Evolutionary conservation across 2,888 invertebrate species (phyloP).

Genomic region (Trichopria drosophilae): DNA sequence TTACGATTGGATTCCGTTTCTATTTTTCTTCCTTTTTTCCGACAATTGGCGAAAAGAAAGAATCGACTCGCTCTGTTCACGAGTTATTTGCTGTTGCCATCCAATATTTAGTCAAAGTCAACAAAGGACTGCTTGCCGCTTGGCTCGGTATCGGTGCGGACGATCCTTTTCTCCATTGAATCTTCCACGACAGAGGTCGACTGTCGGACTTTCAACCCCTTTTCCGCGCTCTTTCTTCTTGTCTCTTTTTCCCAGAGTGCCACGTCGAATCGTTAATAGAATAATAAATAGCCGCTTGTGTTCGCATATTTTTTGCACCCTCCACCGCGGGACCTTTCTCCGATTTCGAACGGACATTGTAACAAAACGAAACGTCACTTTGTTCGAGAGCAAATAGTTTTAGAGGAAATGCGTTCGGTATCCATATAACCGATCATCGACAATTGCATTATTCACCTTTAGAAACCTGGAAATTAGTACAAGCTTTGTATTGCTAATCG

Average conservation of each 20-base stretch:
- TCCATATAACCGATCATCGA: no score
- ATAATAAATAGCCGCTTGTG: conserved; percentile 50
- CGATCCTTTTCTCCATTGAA: conserved; percentile 47
- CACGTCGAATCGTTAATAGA: conserved; percentile 51
- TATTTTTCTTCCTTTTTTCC: no score
- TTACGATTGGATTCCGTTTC: no score
- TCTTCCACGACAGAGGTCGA: conserved; percentile 38
- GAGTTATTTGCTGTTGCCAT: conserved; percentile 54
- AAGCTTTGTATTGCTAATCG: no score
- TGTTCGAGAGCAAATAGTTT: no score
- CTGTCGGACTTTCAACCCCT: conserved; percentile 26
- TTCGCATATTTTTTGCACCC: conserved; percentile 41
- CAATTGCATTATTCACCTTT: no score
- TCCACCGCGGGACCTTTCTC: conserved; percentile 34
- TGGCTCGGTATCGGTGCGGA: conserved; percentile 46
- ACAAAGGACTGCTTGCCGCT: conserved; percentile 47
- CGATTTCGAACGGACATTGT: conserved; percentile 42
- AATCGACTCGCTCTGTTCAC: conserved; percentile 46
- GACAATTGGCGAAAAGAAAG: no score
- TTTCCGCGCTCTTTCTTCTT: conserved; percentile 16
- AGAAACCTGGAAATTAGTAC: no score
- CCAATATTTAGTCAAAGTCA: conserved; percentile 55
- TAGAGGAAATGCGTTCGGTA: no score
- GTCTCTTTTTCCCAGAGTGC: conserved; percentile 6
- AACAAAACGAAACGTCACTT: conserved; percentile 28